Conservation (phyloP, 2,113 vertebrate genomes). For the Uropsilus gracilis region DNA sequence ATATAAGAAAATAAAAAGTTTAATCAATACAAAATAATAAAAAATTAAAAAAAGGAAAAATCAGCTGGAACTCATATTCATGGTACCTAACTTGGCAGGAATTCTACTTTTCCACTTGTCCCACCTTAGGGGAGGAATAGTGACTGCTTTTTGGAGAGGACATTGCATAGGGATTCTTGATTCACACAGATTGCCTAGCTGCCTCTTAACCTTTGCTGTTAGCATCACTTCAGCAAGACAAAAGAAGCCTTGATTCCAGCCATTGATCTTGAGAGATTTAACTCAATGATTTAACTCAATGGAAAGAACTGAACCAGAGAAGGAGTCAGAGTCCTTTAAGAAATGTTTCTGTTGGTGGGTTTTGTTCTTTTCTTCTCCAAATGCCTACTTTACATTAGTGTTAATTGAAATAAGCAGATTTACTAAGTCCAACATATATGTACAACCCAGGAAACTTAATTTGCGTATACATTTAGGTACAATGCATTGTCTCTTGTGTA, state of each 20-base stretch:
- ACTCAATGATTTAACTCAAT: background rate
- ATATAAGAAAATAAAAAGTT: too few species aligned
- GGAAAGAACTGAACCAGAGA: background rate
- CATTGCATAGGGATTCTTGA: background rate
- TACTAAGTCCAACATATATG: background rate
- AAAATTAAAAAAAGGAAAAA: too few species aligned
- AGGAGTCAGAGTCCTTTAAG: background rate
- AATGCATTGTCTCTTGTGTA: slow-evolving; percentile 43
- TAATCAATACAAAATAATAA: too few species aligned
- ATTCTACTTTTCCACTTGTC: background rate
- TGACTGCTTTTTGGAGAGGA: too few species aligned
- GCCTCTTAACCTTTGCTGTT: slow-evolving; percentile 15
- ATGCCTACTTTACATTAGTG: background rate
- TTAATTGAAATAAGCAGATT: slow-evolving; percentile 19
- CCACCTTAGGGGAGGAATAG: background rate
- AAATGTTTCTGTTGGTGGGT: background rate
- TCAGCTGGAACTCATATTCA: background rate
- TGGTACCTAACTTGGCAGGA: background rate
- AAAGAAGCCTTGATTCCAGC: background rate
- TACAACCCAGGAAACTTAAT: background rate
- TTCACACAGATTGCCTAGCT: background rate
- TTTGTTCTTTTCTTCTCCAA: background rate
- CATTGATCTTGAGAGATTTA: background rate
- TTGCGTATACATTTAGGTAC: background rate
- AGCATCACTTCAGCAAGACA: background rate